Conservation (phyloP, 2,113 vertebrate genomes). For the Synchiropus splendidus region DNA sequence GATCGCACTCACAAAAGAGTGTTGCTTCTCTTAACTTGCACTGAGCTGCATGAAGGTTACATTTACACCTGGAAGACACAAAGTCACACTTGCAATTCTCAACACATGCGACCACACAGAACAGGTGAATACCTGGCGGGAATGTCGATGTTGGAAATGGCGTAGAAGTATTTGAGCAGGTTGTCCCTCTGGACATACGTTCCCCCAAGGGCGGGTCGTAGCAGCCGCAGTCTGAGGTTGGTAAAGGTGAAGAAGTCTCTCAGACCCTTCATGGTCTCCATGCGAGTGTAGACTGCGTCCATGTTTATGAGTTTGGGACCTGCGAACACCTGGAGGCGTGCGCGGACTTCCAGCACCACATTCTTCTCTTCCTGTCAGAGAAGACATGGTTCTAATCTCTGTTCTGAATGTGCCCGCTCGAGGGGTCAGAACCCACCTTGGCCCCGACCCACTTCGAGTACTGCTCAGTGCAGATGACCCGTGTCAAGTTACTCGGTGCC, state of each 20-base stretch:
- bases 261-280: conserved; percentile 91
- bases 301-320: conserved; percentile 88
- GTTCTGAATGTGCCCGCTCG: neutral
- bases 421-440: conserved; percentile 53
- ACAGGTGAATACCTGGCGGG: conserved; percentile 75
- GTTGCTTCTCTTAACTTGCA: conserved; percentile 73
- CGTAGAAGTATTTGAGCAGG: conserved; percentile 92
- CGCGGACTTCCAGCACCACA: conserved; percentile 91
- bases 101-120: neutral
- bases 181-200: conserved; percentile 88
- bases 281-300: conserved; percentile 86
- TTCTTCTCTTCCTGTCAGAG: conserved; percentile 74
- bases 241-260: conserved; percentile 97
- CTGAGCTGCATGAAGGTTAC: conserved; percentile 83
- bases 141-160: conserved; percentile 90
- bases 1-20: conserved; percentile 87
- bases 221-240: conserved; percentile 84
- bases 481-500: conserved; percentile 79
- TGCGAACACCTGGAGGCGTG: conserved; percentile 88
- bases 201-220: conserved; percentile 86
- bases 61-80: conserved; percentile 76
- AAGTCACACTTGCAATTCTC: neutral
- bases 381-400: neutral
- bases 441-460: conserved; percentile 87
- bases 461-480: conserved; percentile 96